These are phyloP conservation scores for Melopsittacus undulatus DNA, from an alignment of 2,797 vertebrate species.

Conservation along the genomic window DNA sequence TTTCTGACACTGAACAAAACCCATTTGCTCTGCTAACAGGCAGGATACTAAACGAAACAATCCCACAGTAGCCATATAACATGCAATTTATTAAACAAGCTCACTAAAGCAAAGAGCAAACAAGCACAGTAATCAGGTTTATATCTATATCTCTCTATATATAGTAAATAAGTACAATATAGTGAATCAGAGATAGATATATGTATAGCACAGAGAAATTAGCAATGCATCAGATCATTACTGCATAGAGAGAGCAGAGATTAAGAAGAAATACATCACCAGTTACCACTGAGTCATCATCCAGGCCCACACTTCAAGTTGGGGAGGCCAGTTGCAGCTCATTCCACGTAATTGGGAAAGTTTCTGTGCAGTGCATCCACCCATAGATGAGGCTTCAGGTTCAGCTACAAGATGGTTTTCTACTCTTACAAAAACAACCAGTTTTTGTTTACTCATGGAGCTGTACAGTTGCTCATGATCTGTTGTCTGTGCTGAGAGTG, in stretches of 20 bases:
- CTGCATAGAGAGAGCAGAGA: not conserved
- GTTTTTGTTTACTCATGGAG: not conserved
- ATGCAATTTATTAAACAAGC: not conserved
- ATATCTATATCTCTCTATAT: not conserved
- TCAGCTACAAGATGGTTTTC: not conserved
- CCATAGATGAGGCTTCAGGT: not conserved
- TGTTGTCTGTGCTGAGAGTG: not conserved
- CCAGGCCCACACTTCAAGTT: not conserved
- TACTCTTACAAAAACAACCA: not conserved
- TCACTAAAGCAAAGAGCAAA: not conserved
- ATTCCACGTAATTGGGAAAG: not conserved
- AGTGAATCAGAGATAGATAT: not conserved
- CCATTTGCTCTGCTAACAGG: not conserved
- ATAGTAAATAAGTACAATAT: not conserved
- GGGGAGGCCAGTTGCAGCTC: not conserved
- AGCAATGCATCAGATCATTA: not conserved
- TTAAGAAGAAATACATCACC: not conserved
- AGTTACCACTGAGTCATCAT: not conserved
- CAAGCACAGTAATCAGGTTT: not conserved
- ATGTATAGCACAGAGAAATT: not conserved
- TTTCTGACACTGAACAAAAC: not conserved
- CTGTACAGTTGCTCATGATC: not conserved
- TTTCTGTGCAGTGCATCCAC: not conserved
- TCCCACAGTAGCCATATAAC: not conserved
- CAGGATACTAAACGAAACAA: not conserved